Percentiles rank a stretch among this genome's conserved stretches.
Evolutionary conservation across 2,797 vertebrate genomes (phyloP).

Genomic region (Lepilemur septentrionalis): DNA sequence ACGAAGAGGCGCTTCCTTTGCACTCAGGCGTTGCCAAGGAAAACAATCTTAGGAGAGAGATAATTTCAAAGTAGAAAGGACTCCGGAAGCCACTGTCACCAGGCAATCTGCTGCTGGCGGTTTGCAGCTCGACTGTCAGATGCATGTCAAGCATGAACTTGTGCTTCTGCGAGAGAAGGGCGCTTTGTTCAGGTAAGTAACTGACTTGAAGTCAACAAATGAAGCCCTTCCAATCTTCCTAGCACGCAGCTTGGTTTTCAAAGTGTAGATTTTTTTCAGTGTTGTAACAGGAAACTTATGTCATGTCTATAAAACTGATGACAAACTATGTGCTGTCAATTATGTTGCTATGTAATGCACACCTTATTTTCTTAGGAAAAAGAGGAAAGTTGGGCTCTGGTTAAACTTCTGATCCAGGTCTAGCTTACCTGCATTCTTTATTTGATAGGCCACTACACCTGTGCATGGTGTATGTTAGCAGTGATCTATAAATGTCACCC

Average conservation of each 20-base stretch:
- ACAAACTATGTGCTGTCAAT: not conserved
- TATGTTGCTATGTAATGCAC: accelerated
- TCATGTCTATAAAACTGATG: conserved; percentile 18
- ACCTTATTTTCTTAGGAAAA: not conserved
- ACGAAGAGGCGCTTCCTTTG: conserved; percentile 59
- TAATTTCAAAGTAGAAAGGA: conserved; percentile 70
- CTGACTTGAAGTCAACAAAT: conserved; percentile 50
- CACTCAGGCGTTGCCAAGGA: conserved; percentile 63
- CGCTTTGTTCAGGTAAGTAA: conserved; percentile 57
- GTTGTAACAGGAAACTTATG: conserved; percentile 45
- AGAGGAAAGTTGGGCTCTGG: not conserved
- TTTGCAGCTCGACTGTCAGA: conserved; percentile 50
- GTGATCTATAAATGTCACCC: not conserved
- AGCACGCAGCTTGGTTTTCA: not conserved
- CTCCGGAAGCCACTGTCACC: conserved; percentile 70
- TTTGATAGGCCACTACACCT: not conserved
- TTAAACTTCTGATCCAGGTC: not conserved
- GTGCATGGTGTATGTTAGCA: not conserved
- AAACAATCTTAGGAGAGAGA: conserved; percentile 56
- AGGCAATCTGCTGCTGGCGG: conserved; percentile 67
- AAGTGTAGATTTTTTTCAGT: conserved; percentile 31
- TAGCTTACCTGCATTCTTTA: not conserved
- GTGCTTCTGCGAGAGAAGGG: conserved; percentile 48
- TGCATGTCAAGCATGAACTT: conserved; percentile 69
- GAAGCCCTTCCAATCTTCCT: conserved; percentile 35